Conservation (phyloP, 2,113 vertebrate species). For the Bubo blakistoni region DNA sequence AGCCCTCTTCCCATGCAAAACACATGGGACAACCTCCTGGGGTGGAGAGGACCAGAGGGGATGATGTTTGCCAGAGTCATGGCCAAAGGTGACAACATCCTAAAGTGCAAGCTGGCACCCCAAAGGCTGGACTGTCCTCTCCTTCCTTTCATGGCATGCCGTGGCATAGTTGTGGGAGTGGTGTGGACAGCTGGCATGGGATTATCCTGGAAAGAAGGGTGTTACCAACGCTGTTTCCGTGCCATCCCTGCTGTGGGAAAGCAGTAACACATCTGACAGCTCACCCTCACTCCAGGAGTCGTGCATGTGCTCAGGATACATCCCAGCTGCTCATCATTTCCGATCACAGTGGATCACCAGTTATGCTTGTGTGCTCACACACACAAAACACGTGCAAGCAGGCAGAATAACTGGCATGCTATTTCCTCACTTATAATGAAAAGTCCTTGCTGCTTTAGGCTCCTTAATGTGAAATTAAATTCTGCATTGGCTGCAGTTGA, state of each 20-base stretch:
- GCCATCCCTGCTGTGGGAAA: slow-evolving; percentile 19
- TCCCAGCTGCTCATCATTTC: slow-evolving; percentile 42
- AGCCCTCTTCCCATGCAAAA: background rate
- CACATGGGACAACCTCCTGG: background rate
- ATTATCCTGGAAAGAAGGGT: background rate
- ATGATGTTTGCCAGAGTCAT: background rate
- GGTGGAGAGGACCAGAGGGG: background rate
- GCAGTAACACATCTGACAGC: background rate
- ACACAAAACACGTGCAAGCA: background rate
- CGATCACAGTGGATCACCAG: accelerated
- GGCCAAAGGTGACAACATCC: background rate
- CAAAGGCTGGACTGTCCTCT: background rate
- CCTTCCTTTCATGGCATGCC: background rate
- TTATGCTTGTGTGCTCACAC: background rate
- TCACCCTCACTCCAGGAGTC: background rate
- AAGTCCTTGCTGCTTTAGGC: background rate
- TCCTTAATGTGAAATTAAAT: background rate
- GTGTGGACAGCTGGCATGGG: slow-evolving; percentile 12
- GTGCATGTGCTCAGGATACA: background rate
- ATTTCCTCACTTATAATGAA: background rate
- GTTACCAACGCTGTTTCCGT: background rate
- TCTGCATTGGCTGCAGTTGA: background rate
- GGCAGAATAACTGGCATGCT: background rate
- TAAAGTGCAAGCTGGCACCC: background rate
- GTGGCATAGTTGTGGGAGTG: accelerated